Conservation (phyloP, 2,113 vertebrate species). For the Carollia perspicillata region DNA sequence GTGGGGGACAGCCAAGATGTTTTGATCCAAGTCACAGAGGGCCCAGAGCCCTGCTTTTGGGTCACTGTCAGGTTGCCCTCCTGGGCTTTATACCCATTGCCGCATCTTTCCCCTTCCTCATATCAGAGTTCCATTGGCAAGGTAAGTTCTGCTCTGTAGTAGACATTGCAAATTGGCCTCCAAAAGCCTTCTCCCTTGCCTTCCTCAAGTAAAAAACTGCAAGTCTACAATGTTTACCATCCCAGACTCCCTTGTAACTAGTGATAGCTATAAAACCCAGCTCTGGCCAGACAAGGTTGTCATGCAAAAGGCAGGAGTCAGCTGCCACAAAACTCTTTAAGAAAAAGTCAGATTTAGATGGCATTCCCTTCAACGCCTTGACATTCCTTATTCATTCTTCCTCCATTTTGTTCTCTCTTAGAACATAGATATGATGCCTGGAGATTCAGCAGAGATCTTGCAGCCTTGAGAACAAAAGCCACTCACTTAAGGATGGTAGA, state of each 20-base stretch:
- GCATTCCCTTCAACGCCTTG: neutral
- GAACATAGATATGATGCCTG: neutral
- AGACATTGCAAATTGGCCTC: neutral
- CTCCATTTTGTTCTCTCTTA: neutral
- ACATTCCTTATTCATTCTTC: neutral
- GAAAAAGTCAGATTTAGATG: neutral
- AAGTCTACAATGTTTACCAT: neutral
- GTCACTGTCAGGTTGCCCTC: neutral
- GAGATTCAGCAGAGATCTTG: neutral
- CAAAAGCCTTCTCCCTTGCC: neutral
- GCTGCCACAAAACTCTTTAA: neutral
- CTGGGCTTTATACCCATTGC: neutral
- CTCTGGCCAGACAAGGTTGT: neutral
- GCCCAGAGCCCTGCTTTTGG: neutral
- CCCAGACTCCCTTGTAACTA: neutral
- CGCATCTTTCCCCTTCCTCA: neutral
- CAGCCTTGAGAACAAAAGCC: neutral
- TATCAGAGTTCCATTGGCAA: neutral
- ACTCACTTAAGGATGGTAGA: neutral
- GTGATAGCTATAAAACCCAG: neutral
- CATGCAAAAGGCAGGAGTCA: neutral
- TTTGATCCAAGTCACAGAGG: constrained; percentile 8
- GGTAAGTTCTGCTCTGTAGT: neutral
- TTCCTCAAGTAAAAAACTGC: neutral
- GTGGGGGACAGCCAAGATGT: neutral